A percentile compares a stretch with the other conserved stretches of the same genome.
These are phyloP conservation scores for Tiliacea aurago DNA, from an alignment of 2,888 invertebrate species.

Conservation along the genomic window DNA sequence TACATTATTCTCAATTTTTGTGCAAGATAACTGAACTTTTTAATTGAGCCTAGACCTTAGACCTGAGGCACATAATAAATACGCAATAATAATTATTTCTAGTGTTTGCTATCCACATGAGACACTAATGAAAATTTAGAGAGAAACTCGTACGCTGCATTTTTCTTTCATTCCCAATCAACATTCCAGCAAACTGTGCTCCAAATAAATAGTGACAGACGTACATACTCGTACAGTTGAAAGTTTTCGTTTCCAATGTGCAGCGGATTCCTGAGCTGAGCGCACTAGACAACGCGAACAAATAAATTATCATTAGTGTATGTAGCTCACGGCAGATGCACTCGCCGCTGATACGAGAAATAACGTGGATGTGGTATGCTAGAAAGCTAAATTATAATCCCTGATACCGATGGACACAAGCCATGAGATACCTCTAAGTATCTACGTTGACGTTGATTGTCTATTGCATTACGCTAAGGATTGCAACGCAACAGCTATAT, in stretches of 20 bases:
- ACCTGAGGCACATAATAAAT: neutral
- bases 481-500: too few relatives aligned
- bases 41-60: neutral
- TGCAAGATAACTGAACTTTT: neutral
- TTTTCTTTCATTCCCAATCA: conserved; percentile 58
- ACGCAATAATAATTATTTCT: neutral
- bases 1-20: too few relatives aligned
- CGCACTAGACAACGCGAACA: conserved; percentile 70
- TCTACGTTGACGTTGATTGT: too few relatives aligned
- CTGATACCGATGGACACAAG: neutral
- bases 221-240: conserved; percentile 50
- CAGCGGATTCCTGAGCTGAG: conserved; percentile 56
- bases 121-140: conserved; percentile 17
- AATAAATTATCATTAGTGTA: conserved; percentile 88
- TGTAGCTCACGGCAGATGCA: conserved; percentile 79
- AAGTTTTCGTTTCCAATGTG: conserved; percentile 66
- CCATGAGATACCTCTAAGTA: neutral
- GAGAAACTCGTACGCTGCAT: conserved; percentile 7
- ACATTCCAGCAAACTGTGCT: conserved; percentile 44
- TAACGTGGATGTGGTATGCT: conserved; percentile 66
- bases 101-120: neutral
- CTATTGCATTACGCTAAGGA: too few relatives aligned
- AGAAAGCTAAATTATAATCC: too few relatives aligned
- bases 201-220: conserved; percentile 58
- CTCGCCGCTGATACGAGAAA: conserved; percentile 49